phyloP scores from a whole-genome alignment of 2,888 invertebrate species.

The Apeira syringaria region DNA sequence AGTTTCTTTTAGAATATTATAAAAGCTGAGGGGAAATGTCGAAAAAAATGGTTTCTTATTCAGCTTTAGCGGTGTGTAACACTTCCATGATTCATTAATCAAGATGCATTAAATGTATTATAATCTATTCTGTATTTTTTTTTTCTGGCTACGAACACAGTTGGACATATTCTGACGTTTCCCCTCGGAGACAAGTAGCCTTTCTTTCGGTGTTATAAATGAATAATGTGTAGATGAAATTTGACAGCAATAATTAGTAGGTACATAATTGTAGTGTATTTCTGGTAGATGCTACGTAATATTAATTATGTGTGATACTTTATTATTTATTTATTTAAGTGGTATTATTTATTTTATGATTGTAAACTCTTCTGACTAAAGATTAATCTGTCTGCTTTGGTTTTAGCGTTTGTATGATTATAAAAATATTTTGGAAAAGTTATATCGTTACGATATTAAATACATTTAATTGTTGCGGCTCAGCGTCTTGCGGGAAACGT shows the following conservation, averaged over 20 bases:
- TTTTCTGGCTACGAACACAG: constrained; percentile 17
- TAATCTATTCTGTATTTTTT: constrained; percentile 19
- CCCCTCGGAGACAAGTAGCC: constrained; percentile 56
- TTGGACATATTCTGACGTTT: constrained; percentile 28
- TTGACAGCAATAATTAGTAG: constrained; percentile 82
- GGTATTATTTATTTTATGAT: constrained; percentile 42
- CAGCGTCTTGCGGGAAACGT: constrained; percentile 47
- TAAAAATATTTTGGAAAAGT: constrained; percentile 55
- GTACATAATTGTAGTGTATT: constrained; percentile 72
- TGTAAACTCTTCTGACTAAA: constrained; percentile 37
- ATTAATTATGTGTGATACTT: constrained; percentile 74
- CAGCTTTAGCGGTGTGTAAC: constrained; percentile 40
- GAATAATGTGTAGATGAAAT: constrained; percentile 60
- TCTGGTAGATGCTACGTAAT: constrained; percentile 77
- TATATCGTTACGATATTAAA: constrained; percentile 78
- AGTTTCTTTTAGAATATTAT: constrained; percentile 66
- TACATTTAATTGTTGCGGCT: constrained; percentile 68
- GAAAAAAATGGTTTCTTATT: constrained; percentile 10
- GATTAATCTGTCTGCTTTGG: constrained; percentile 23
- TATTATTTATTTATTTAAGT: constrained; percentile 57
- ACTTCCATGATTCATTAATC: constrained; percentile 26
- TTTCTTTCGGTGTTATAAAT: constrained; percentile 71
- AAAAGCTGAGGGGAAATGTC: constrained; percentile 48
- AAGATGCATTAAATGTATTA: constrained; percentile 21
- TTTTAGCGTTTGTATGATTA: constrained; percentile 49